Evolutionary conservation across 2,113 vertebrate species (phyloP), one percentile per base, ranked within the genome.

Genomic region (Centropus bengalensis): DNA sequence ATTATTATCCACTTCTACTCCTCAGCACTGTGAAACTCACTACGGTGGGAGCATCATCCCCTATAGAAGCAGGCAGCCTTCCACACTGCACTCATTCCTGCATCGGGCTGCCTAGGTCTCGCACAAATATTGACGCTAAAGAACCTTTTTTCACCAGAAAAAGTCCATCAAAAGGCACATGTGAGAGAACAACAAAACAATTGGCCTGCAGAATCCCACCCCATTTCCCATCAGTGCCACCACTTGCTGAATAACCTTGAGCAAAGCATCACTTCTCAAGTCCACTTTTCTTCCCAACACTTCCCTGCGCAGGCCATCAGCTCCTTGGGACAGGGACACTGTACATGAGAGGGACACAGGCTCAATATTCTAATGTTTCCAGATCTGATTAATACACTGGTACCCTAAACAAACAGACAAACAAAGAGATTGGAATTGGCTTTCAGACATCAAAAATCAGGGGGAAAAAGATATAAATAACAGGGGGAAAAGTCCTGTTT

Each of bases 361-460:
- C 66, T 38, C 24, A 11, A 32, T 1, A 2, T 2, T 8, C 6
- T 2, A 9, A 5, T 28, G 30, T 32, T 8, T 62, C 73, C 3
- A 2, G 30, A 63, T 58, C 15, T 84, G 14, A 51, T 27, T 7
- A 59, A 14, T 14, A 4, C 40, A 5, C 19, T 28, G 6, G 7
- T 70, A 40, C 21, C 27, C 16, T 9, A 40, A 85, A 59, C 64
- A 45, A 1, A 3, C n/a, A 18, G 6, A 27, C 6, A 33, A 55
- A 24, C 14, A 8, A 27, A 19, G 71, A 32, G 23, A 28, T 5
- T 28, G 78, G 15, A 54, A 49, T 30, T 24, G 52, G 58, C 76
- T 76, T 76, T 66, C 63, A 76, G 63, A 36, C 36, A 36, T 36
- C 7, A 36, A 36, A 36, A 36, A 36, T 36, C 36, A 36, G 36